Conservation (phyloP, 2,113 vertebrate species). For the Ardeotis arabs region DNA sequence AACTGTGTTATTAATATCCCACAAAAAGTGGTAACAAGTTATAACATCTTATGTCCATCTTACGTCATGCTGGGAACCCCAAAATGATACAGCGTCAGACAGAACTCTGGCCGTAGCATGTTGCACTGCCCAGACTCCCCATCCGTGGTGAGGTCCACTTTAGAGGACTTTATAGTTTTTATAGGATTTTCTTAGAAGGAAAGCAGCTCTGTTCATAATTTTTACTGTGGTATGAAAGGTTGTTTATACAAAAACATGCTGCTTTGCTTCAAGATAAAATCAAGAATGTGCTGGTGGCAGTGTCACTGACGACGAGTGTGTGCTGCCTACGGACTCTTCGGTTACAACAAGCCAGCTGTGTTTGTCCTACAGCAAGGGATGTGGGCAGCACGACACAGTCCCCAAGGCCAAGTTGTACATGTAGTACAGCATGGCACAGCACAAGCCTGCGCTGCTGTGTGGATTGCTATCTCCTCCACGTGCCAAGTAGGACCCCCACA, state of each 20-base stretch:
- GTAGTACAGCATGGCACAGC: neutral
- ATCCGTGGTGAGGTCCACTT: neutral
- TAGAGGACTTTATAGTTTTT: too few species aligned
- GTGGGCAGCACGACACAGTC: neutral
- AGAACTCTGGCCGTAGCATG: neutral
- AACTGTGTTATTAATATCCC: neutral
- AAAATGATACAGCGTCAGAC: neutral
- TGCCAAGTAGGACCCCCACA: neutral
- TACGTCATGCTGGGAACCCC: neutral
- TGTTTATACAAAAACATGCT: neutral
- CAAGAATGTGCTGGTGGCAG: neutral
- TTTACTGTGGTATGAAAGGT: neutral
- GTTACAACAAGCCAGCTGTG: neutral
- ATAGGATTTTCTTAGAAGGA: neutral
- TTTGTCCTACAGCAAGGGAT: neutral
- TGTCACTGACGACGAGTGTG: neutral
- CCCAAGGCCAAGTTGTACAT: neutral
- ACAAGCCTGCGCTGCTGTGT: rapidly evolving
- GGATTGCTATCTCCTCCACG: rapidly evolving
- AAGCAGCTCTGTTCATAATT: neutral
- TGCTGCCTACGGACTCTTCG: neutral
- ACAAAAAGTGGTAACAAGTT: neutral
- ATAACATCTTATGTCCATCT: neutral
- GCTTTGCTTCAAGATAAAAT: neutral
- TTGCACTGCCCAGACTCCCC: neutral